Percentiles rank a stretch among this genome's conserved stretches.
Conservation (phyloP, 2,888 invertebrate species). For the Drosophila hawaiiensis region DNA sequence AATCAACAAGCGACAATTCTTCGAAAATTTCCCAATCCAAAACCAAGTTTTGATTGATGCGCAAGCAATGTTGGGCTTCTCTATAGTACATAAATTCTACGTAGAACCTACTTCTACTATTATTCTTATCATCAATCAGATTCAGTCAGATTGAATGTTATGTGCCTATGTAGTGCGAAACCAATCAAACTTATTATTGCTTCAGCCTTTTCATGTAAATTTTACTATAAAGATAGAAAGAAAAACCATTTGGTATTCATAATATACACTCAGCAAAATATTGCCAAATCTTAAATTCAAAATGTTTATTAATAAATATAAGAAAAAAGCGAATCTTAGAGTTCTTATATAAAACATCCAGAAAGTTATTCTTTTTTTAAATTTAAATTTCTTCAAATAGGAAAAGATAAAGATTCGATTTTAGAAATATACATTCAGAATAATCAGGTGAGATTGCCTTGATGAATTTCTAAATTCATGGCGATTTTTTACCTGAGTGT, state of each 20-base stretch:
- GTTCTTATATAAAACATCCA: not conserved
- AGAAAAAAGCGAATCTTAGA: not conserved
- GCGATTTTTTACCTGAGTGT: not conserved
- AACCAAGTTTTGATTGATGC: slow-evolving; percentile 43
- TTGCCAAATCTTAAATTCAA: not conserved
- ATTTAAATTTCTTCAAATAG: too few species aligned
- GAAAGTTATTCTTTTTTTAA: not conserved
- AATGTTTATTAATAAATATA: not conserved
- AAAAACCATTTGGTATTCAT: not conserved
- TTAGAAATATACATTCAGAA: not conserved
- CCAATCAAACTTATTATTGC: not conserved
- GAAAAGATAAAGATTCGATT: too few species aligned
- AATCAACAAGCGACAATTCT: slow-evolving; percentile 48
- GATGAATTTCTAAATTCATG: not conserved
- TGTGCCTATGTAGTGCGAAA: not conserved
- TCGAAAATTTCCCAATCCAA: slow-evolving; percentile 49
- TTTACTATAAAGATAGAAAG: not conserved
- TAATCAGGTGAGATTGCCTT: not conserved
- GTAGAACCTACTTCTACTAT: not conserved
- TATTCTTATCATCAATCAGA: not conserved
- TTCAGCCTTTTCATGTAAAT: not conserved
- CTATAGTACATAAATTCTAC: not conserved
- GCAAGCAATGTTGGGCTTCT: not conserved
- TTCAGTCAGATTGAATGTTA: not conserved
- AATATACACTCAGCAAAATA: not conserved